phyloP scores from a whole-genome alignment of 2,113 vertebrate species.

The Ia io region DNA sequence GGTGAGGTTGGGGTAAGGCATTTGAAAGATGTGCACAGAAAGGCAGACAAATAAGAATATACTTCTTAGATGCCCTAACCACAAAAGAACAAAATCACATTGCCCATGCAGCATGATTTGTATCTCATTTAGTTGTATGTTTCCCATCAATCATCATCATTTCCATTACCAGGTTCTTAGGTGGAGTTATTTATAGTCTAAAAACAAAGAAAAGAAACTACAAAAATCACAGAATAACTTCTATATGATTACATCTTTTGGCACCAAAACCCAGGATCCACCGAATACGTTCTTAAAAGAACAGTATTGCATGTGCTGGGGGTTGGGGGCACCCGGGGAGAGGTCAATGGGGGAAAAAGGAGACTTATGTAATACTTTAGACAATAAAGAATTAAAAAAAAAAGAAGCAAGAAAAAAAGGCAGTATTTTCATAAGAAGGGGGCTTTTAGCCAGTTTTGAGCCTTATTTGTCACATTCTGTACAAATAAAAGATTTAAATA shows the following conservation, averaged over 20 bases:
- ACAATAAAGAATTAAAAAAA: too few relatives aligned
- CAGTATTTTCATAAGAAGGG: not conserved
- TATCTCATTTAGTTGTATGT: not conserved
- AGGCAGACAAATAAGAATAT: not conserved
- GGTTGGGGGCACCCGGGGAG: too few relatives aligned
- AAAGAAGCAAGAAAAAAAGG: not conserved
- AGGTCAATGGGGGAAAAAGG: too few relatives aligned
- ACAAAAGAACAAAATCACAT: not conserved
- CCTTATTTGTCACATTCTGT: not conserved
- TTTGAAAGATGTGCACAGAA: not conserved
- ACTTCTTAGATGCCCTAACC: not conserved
- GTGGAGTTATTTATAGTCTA: not conserved
- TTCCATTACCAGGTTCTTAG: not conserved
- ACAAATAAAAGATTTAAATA: not conserved
- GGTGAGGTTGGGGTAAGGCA: not conserved
- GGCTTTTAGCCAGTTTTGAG: constrained; percentile 39
- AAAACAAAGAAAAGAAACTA: not conserved
- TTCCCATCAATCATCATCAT: not conserved
- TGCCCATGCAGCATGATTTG: not conserved
- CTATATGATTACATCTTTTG: not conserved
- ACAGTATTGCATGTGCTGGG: not conserved
- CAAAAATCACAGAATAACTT: not conserved
- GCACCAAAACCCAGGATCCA: not conserved
- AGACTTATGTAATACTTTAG: too few relatives aligned
- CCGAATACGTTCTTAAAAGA: not conserved